Evolutionary conservation across 2,113 vertebrate genomes (phyloP).

Genomic region (Phylloscopus whistleri): DNA sequence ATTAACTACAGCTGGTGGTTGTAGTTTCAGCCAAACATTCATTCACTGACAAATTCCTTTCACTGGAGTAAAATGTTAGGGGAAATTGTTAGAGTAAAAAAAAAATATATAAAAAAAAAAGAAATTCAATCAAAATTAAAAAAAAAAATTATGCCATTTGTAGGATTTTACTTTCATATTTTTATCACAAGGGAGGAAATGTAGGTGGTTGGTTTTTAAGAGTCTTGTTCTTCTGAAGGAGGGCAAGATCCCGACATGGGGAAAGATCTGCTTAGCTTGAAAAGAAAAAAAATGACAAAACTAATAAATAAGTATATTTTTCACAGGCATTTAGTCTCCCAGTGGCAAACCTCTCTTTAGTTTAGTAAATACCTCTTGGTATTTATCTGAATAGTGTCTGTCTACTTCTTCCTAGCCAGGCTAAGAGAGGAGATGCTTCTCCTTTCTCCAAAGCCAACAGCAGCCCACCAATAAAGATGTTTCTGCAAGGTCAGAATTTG

Average conservation of each 20-base stretch:
- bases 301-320: not conserved
- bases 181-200: not conserved
- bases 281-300: not conserved
- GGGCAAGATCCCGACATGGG: not conserved
- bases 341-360: not conserved
- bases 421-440: not conserved
- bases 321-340: not conserved
- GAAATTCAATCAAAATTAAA: not conserved
- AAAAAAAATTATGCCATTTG: not conserved
- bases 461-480: not conserved
- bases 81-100: not conserved
- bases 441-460: not conserved
- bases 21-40: not conserved
- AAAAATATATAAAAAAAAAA: not conserved
- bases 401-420: not conserved
- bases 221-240: not conserved
- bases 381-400: not conserved
- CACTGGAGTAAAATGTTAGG: conserved; percentile 17
- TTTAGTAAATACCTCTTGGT: too few relatives aligned
- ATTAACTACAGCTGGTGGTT: conserved; percentile 43
- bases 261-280: not conserved
- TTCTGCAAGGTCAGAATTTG: not conserved
- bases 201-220: not conserved
- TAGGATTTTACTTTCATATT: not conserved
- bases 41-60: conserved; percentile 30